Evolutionary conservation across 2,888 invertebrate species (phyloP), one percentile per base, ranked within the genome.

Genomic region (Cosmorhoe ocellata): DNA sequence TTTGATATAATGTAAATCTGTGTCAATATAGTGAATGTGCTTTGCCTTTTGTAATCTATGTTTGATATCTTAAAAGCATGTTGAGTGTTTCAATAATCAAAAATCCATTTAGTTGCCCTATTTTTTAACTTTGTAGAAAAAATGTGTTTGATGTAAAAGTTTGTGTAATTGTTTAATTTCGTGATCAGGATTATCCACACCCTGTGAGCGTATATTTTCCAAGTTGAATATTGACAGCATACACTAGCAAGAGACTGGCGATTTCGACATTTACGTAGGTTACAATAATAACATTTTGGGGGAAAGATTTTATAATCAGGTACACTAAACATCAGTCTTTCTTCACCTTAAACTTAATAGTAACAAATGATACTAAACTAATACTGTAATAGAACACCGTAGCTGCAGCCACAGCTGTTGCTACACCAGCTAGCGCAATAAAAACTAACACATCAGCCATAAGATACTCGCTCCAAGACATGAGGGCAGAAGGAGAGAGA

Each of bases 401-500:
- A 9, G n/a, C 11, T 9, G 7, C 12, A 1, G 32, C 10, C 1
- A 14, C 1, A 8, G 13, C 13, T 1, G n/a, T 4, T 14, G 32
- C 9, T 8, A 11, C 4, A 26, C 8, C 26, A 3, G 14, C 48
- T 40, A 37, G 3, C 3, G 41, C 26, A 10, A 58, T 5, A n/a
- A 27, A 14, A 5, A 45, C 8, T 1, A 59, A 1, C 2, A 62
- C 28, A 38, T 64, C 58, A 3, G 45, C 2, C 58, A 59, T 56
- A 8, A 53, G 36, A 40, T 57, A 61, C 10, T 64, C 54, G 13
- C 46, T 40, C 62, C 63, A 69, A n/a, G 63, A 38, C 7, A 66
- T 59, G 10, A 65, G 63, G 0, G 73, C 71, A 1, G 63, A 58
- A 1, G 64, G 56, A 0, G 66, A 39, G 7, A 65, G 59, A 0